Base-by-base conservation (phyloP, 2,113 vertebrate species). In the Himantopus leucocephalus region DNA sequence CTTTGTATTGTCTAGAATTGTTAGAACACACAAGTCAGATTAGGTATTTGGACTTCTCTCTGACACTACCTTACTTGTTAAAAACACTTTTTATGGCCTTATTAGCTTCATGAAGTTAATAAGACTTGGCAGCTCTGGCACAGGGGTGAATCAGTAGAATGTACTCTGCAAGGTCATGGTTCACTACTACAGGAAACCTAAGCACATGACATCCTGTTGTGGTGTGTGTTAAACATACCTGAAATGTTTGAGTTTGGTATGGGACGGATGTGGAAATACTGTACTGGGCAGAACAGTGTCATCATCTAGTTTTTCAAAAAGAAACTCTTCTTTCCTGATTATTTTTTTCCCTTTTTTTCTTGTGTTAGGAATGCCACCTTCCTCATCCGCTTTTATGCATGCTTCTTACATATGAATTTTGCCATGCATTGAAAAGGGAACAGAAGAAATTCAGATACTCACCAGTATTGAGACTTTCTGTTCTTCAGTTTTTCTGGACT, bases 301-400 rank as follows among this genome's bases (percentile, higher is more conserved):
- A 30, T 43, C 17, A 12, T 64, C 5, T 30, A 34, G 6, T 43
- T 64, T 39, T 39, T 68, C 30, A 75, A 56, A 52, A 59, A 10
- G 2, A 27, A 43, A 14, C 16, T 47, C 81, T 11, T 2, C 2
- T 73, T 58, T 73, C 14, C 34, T 41, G 9, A 10, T 1, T 35
- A 3, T 27, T 21, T 20, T 20, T 34, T 7, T 10, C 6, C 14
- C 3, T 3, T 26, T 18, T 5, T 1, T 5, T 0, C 4, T 18
- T 50, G 3, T 20, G 15, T 75, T 75, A 73, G 5, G 23, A 72
- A 24, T 52, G 7, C 16, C 4, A 8, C 14, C 9, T 68, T 68
- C 5, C 24, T 63, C 1, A 23, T 12, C 8, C 2, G 5, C 3
- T 78, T 63, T 4, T 15, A 11, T 27, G 7, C 6, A 1, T 55